Conservation (phyloP, 1,140 invertebrate genomes). For the Leptopilina clavipes region DNA sequence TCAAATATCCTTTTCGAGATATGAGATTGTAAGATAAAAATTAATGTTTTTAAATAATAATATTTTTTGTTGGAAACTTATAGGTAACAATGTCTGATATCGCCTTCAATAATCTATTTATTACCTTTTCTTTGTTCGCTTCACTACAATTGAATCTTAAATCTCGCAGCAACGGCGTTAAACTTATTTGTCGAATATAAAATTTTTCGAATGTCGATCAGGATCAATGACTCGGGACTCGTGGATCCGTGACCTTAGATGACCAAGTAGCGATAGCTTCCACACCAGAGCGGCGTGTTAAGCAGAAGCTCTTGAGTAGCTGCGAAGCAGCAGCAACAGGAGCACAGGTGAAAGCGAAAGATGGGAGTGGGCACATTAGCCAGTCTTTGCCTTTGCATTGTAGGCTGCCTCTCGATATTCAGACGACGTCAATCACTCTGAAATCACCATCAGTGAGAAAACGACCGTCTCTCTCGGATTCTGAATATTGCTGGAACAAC, state of each 20-base stretch:
- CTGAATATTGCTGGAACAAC: constrained; percentile 42
- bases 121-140: neutral
- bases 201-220: constrained; percentile 23
- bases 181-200: constrained; percentile 24
- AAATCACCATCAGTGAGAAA: constrained; percentile 25
- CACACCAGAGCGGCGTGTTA: constrained; percentile 16
- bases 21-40: too few species aligned
- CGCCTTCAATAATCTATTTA: neutral
- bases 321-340: constrained; percentile 10
- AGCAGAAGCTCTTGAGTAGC: constrained; percentile 26
- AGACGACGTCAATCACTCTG: constrained; percentile 7
- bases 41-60: too few species aligned
- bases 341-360: constrained; percentile 28
- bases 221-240: constrained; percentile 16
- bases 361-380: constrained; percentile 21
- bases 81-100: neutral
- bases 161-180: neutral
- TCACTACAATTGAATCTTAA: neutral
- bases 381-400: neutral
- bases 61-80: too few species aligned
- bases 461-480: neutral
- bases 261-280: constrained; percentile 29
- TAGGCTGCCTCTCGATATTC: neutral
- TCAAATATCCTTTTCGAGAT: too few species aligned
- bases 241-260: constrained; percentile 18